Evolutionary conservation across 92 coral and sea anemone species (phyloP), one percentile per base, ranked within the genome.

Genomic region (Zoanthus gigantus): DNA sequence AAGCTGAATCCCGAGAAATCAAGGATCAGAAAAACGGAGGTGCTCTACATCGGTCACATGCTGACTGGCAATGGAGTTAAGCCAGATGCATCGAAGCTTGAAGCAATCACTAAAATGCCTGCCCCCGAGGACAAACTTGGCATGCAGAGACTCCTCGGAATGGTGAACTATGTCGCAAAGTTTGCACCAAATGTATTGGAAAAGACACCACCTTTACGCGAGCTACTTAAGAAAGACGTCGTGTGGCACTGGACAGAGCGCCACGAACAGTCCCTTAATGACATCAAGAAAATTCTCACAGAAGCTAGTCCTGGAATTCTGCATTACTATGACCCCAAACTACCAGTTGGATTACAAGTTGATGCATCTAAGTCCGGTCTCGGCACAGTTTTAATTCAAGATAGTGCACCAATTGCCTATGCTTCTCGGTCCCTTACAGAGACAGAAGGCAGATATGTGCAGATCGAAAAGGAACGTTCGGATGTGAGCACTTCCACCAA

Each of bases 311-410:
- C 85, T 8, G 86, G 90, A 12, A 72, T 78, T 61, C 74, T 87
- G 74, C 79, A 66, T 52, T 87, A 57, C 76, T 65, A 87, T 78
- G 79, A 87, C 30, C 45, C 76, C n/a, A 79, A 45, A 30, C 8
- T 44, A 44, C 90, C 90, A 0, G 90, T 87, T 2, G 8, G 68
- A 71, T 18, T 87, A 74, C 90, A 87, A 79, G 90, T 87, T 14
- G 86, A 78, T 72, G 90, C 90, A 10, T 87, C 76, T 45, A 89
- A 82, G 87, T 79, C 90, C 8, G 90, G 86, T 50, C 75, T 87
- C 30, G 78, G 86, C 1, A 86, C 86, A 46, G 58, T 54, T 0
- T 31, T 87, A 48, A 15, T 78, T 23, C 86, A 78, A 14, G 77
- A 52, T 2, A 71, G 42, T 58, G 32, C 45, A 15, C 86, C 86